phyloP scores from a whole-genome alignment of 2,888 invertebrate genomes.

The Gnatocerus cornutus region DNA sequence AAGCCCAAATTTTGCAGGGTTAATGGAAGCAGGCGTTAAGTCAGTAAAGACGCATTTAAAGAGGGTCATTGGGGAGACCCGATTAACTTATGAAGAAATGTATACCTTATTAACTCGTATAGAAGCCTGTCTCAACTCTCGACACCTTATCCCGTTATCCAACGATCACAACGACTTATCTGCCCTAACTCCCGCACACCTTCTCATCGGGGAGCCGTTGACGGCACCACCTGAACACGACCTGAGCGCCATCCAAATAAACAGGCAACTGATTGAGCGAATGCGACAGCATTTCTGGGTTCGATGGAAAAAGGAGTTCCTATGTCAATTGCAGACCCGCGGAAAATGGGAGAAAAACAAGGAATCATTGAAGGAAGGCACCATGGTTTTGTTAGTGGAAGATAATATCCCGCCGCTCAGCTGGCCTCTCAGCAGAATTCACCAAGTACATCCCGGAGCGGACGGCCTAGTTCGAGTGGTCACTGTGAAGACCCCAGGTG shows the following conservation, averaged over 20 bases:
- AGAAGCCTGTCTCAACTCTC: slow-evolving; percentile 51
- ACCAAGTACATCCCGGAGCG: slow-evolving; percentile 9
- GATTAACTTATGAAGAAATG: slow-evolving; percentile 47
- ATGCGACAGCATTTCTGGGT: no score
- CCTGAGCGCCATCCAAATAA: neutral
- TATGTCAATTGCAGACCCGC: no score
- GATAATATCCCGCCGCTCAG: slow-evolving; percentile 5
- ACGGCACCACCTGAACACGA: slow-evolving; percentile 26
- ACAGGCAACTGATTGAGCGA: no score
- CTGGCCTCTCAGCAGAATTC: slow-evolving; percentile 1
- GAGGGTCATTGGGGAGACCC: slow-evolving; percentile 7
- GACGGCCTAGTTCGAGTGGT: slow-evolving; percentile 11
- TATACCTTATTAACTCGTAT: slow-evolving; percentile 56
- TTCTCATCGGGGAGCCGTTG: neutral
- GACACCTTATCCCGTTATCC: neutral
- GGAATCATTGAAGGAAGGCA: slow-evolving; percentile 55
- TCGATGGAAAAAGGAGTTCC: no score
- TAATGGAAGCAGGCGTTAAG: slow-evolving; percentile 9
- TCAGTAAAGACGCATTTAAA: no score
- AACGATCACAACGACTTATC: slow-evolving; percentile 2
- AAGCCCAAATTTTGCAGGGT: neutral
- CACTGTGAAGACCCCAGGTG: neutral
- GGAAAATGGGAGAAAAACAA: slow-evolving; percentile 53
- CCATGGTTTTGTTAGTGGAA: slow-evolving; percentile 58
- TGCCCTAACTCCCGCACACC: slow-evolving; percentile 6